phyloP scores from a whole-genome alignment of 2,888 invertebrate genomes.

The Eustalomyia histrio region DNA sequence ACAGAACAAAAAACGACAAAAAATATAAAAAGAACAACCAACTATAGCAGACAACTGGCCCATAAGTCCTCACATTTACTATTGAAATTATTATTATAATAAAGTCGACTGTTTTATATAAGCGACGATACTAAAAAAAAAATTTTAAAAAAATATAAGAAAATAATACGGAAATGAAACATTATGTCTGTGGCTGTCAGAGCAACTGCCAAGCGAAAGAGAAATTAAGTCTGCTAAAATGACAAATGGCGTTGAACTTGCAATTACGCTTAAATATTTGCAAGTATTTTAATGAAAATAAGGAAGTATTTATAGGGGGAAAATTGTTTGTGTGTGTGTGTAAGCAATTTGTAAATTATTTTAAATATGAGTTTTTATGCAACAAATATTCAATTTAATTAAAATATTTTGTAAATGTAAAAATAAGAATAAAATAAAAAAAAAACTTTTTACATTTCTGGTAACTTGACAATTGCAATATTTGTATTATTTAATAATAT shows the following conservation, averaged over 20 bases:
- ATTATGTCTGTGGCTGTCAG: conserved; percentile 63
- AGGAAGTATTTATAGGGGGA: conserved; percentile 5
- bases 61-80: conserved; percentile 44
- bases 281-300: conserved; percentile 18
- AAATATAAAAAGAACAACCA: background rate
- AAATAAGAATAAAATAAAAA: background rate
- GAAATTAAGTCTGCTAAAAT: conserved; percentile 67
- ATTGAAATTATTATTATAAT: conserved; percentile 60
- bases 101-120: conserved; percentile 53
- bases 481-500: conserved; percentile 23
- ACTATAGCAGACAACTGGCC: conserved; percentile 31
- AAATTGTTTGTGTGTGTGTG: background rate
- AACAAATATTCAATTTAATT: conserved; percentile 41
- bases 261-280: conserved; percentile 11
- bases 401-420: conserved; percentile 39
- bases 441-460: conserved; percentile 24
- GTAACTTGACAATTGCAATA: conserved; percentile 34
- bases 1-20: background rate
- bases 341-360: conserved; percentile 32
- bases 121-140: conserved; percentile 3
- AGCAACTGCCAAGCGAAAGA: conserved; percentile 66
- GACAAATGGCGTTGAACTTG: conserved; percentile 64
- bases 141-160: conserved; percentile 5
- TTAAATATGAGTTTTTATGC: background rate
- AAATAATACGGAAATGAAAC: conserved; percentile 47